Evolutionary conservation across 2,113 vertebrate species (phyloP).

Genomic region (Ginglymostoma cirratum): DNA sequence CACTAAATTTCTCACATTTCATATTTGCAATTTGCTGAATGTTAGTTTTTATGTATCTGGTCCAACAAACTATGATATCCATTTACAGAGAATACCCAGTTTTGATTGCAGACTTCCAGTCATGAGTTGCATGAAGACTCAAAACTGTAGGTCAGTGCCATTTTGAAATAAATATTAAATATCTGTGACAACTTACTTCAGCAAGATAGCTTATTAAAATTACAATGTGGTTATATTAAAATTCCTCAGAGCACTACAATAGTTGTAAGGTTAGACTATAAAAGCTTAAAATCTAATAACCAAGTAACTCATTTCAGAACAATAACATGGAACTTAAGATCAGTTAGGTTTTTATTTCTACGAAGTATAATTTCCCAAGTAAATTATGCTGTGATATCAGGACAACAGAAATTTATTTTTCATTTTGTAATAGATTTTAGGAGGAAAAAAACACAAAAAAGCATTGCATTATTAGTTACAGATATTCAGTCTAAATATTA

Average conservation of each 20-base stretch:
- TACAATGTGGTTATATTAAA: background rate
- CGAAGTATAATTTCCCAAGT: background rate
- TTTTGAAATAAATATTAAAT: constrained; percentile 7
- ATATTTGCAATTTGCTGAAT: background rate
- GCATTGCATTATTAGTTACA: background rate
- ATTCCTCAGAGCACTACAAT: background rate
- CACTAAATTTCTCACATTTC: background rate
- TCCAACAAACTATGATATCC: background rate
- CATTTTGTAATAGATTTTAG: background rate
- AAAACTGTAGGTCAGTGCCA: background rate
- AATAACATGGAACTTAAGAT: background rate
- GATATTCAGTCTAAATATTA: background rate
- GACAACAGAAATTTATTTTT: background rate
- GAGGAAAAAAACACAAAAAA: background rate
- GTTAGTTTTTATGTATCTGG: background rate
- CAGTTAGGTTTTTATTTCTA: background rate
- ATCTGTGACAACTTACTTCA: background rate
- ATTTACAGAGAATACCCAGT: background rate
- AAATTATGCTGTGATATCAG: background rate
- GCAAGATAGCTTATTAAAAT: background rate
- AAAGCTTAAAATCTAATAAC: background rate
- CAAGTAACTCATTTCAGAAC: background rate
- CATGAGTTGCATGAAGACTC: background rate
- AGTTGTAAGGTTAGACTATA: background rate
- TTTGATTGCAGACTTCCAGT: background rate